A percentile compares a stretch with the other conserved stretches of the same genome.
phyloP scores from a whole-genome alignment of 2,888 invertebrate genomes.

The Ethmia dodecea region DNA sequence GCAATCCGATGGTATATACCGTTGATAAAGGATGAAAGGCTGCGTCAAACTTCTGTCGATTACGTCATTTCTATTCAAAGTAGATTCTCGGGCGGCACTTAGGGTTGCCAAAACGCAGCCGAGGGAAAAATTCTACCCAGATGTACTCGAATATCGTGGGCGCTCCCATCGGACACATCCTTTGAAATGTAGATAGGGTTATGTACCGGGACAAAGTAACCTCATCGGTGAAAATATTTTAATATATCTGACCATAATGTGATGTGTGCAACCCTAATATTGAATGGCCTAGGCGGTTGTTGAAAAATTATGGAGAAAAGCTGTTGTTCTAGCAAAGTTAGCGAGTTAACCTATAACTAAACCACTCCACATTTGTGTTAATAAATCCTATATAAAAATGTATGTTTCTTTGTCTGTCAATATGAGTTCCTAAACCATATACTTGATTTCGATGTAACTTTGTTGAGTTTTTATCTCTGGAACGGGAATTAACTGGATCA shows the following conservation, averaged over 20 bases:
- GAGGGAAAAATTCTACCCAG: slow-evolving; percentile 22
- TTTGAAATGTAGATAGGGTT: slow-evolving; percentile 48
- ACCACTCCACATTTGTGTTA: too few species aligned
- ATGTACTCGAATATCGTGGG: slow-evolving; percentile 25
- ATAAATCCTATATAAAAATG: too few species aligned
- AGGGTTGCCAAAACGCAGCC: slow-evolving; percentile 33
- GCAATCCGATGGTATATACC: slow-evolving; percentile 31
- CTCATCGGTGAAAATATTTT: slow-evolving; percentile 27
- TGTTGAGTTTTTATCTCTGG: too few species aligned
- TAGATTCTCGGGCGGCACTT: slow-evolving; percentile 34
- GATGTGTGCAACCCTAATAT: slow-evolving; percentile 3
- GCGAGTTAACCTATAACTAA: too few species aligned
- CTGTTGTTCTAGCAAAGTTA: too few species aligned
- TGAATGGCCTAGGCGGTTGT: not conserved
- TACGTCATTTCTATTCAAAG: slow-evolving; percentile 60
- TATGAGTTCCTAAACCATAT: too few species aligned
- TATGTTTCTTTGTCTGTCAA: too few species aligned
- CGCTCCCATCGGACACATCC: slow-evolving; percentile 33
- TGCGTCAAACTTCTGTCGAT: slow-evolving; percentile 50
- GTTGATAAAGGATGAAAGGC: slow-evolving; percentile 40
- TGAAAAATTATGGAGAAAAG: too few species aligned
- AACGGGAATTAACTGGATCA: too few species aligned
- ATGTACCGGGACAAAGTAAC: slow-evolving; percentile 29
- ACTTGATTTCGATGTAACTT: too few species aligned
- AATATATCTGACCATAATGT: slow-evolving; percentile 15